A percentile compares a stretch with the other conserved stretches of the same genome.
phyloP scores from a whole-genome alignment of 2,888 invertebrate genomes.

The Polymixis flavicincta region DNA sequence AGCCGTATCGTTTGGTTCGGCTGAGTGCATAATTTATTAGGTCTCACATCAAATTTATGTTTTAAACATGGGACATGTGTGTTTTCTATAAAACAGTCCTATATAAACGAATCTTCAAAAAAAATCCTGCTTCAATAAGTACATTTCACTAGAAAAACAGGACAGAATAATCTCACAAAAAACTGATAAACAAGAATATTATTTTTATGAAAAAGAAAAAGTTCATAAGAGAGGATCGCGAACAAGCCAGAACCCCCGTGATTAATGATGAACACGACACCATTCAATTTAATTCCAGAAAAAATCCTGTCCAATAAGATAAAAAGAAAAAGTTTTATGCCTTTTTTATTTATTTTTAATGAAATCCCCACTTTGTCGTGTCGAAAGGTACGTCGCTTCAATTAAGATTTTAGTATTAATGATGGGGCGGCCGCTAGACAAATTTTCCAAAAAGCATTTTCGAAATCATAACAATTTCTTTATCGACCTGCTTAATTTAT shows the following conservation, averaged over 20 bases:
- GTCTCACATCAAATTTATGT: slow-evolving; percentile 51
- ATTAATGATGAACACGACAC: slow-evolving; percentile 83
- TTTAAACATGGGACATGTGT: slow-evolving; percentile 52
- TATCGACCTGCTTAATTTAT: slow-evolving; percentile 23
- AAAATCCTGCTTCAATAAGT: background rate
- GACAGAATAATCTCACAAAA: slow-evolving; percentile 44
- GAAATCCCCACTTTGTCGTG: slow-evolving; percentile 62
- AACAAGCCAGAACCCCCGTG: slow-evolving; percentile 77
- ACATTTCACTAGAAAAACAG: slow-evolving; percentile 21
- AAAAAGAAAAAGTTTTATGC: slow-evolving; percentile 73
- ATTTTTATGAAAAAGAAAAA: slow-evolving; percentile 73
- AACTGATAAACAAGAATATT: slow-evolving; percentile 62
- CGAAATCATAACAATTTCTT: slow-evolving; percentile 40
- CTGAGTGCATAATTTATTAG: slow-evolving; percentile 63
- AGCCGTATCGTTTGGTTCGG: slow-evolving; percentile 51
- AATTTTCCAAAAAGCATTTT: slow-evolving; percentile 45
- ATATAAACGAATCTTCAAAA: background rate
- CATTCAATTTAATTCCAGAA: slow-evolving; percentile 83
- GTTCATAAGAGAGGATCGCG: slow-evolving; percentile 73
- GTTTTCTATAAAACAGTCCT: slow-evolving; percentile 22
- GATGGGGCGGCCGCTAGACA: slow-evolving; percentile 30
- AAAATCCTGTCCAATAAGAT: slow-evolving; percentile 78
- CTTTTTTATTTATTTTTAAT: slow-evolving; percentile 71
- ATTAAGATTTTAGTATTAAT: slow-evolving; percentile 66
- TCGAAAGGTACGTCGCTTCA: slow-evolving; percentile 60